A percentile compares a stretch with the other conserved stretches of the same genome.
These are phyloP conservation scores for Dicranocentrus wangi DNA, from an alignment of 2,888 invertebrate species.

Conservation along the genomic window DNA sequence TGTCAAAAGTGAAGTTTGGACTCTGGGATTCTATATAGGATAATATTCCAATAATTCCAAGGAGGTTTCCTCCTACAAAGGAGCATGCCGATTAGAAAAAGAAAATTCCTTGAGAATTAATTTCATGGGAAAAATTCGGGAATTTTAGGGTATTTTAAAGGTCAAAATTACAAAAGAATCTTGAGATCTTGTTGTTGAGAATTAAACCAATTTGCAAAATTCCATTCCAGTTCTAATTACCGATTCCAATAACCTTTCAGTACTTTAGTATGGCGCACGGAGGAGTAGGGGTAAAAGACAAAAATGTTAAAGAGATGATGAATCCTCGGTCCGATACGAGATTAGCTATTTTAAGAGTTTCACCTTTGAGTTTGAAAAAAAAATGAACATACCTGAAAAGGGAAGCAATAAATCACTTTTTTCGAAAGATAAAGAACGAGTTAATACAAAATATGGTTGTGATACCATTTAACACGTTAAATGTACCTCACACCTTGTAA, in stretches of 20 bases:
- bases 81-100: slow-evolving; percentile 37
- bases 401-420: slow-evolving; percentile 58
- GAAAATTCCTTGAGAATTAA: slow-evolving; percentile 35
- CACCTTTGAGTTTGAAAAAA: too few species aligned
- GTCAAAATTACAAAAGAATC: too few species aligned
- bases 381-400: not conserved
- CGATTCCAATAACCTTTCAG: too few species aligned
- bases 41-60: not conserved
- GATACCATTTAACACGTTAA: slow-evolving; percentile 16
- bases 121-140: slow-evolving; percentile 35
- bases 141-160: not conserved
- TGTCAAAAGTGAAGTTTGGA: slow-evolving; percentile 54
- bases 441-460: slow-evolving; percentile 36
- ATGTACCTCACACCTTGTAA: slow-evolving; percentile 59
- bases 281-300: too few species aligned
- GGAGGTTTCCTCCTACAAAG: slow-evolving; percentile 19
- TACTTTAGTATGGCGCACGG: too few species aligned
- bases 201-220: too few species aligned
- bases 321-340: not conserved
- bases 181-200: not conserved
- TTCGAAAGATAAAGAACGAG: slow-evolving; percentile 41
- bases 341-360: not conserved
- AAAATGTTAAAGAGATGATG: slow-evolving; percentile 1
- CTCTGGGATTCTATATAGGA: slow-evolving; percentile 11
- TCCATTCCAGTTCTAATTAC: too few species aligned